A percentile compares a stretch with the other conserved stretches of the same genome.
phyloP scores from a whole-genome alignment of 2,113 vertebrate genomes.

The Dasyurus viverrinus region DNA sequence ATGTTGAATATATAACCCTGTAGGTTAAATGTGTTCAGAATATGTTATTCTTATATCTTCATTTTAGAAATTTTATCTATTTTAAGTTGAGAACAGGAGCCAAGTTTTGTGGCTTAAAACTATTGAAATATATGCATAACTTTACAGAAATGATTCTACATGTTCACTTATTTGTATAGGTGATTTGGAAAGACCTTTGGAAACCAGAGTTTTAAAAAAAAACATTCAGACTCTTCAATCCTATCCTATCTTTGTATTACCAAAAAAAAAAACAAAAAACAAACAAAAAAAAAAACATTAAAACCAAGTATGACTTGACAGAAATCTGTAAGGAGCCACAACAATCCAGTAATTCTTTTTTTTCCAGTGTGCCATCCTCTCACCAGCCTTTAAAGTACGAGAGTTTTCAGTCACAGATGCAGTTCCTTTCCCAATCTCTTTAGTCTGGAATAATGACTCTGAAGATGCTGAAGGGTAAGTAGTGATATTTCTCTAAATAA shows the following conservation, averaged over 20 bases:
- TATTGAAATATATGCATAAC: not conserved
- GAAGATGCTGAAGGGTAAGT: slow-evolving; percentile 87
- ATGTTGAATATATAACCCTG: no score
- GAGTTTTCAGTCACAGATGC: slow-evolving; percentile 89
- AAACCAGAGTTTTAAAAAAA: not conserved
- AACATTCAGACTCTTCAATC: not conserved
- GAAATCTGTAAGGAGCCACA: not conserved
- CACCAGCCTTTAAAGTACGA: slow-evolving; percentile 89
- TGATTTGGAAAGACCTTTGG: not conserved
- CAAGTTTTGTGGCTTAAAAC: not conserved
- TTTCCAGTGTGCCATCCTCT: slow-evolving; percentile 88
- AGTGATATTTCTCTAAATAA: not conserved
- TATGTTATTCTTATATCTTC: not conserved
- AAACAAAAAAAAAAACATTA: slow-evolving; percentile 15
- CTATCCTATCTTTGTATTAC: not conserved
- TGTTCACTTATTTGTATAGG: not conserved
- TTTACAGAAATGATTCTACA: not conserved
- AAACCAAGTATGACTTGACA: not conserved
- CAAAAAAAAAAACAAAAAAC: no score
- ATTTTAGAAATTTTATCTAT: not conserved
- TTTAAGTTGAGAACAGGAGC: not conserved
- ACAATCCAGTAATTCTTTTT: not conserved
- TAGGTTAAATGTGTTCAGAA: no score
- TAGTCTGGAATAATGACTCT: slow-evolving; percentile 86
- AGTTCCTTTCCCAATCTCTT: slow-evolving; percentile 86